Evolutionary conservation across 2,797 vertebrate genomes (phyloP), one percentile per base, ranked within the genome.

Genomic region (Cyprinella venusta): DNA sequence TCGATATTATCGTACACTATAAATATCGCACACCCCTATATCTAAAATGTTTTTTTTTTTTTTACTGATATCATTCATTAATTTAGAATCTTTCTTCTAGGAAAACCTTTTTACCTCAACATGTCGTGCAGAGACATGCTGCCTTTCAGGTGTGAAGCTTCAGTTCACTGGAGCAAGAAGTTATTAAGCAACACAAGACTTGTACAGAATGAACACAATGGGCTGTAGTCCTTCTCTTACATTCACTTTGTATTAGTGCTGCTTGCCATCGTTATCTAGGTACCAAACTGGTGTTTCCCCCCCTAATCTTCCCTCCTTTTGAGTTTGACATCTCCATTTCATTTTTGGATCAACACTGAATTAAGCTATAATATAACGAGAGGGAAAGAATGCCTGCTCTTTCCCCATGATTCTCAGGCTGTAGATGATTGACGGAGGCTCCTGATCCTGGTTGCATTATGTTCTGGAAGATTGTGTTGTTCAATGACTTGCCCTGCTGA

Each of bases 81-180:
- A 61, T 48, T 61, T 54, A 40, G 4, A 42, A 26, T 86, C 54
- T 76, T n/a, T 85, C 64, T 88, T 93, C 89, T 91, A 93, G 90
- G 88, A 93, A 89, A 90, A 91, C 90, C 92, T 94, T 94, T 92
- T 95, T 95, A 95, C 94, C 94, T 95, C 95, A 95, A 93, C 92
- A 91, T 93, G 93, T 89, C 91, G 92, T 93, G 93, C 92, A 92
- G 92, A 93, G 92, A 90, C 80, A 77, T 78, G 91, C 93, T 93
- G 92, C 91, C 90, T 94, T 93, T 90, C 92, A 93, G 91, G 92
- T 93, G 92, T 92, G 94, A 94, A 93, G 93, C 93, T 93, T 94
- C 86, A 86, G 80, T 85, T 77, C 91, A 93, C 90, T 92, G 93
- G 92, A 94, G 93, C 90, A 92, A 93, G 91, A 94, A 92, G 92